A percentile compares a stretch with the other conserved stretches of the same genome.
Evolutionary conservation across 2,888 invertebrate species (phyloP).

Genomic region (Apantesis nais): DNA sequence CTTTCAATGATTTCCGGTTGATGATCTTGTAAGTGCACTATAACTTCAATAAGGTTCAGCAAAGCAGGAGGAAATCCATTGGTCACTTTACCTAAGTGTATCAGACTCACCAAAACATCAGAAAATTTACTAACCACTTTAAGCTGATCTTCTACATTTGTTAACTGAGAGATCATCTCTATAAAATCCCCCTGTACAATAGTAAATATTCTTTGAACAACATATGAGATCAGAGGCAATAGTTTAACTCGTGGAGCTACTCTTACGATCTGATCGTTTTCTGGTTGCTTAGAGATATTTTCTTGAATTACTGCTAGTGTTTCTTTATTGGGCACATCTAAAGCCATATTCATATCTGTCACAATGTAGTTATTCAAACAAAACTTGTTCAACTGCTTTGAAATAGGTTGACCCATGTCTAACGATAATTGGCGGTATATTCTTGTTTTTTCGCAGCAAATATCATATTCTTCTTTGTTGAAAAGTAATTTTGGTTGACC

Average conservation of each 20-base stretch:
- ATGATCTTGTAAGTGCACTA: conserved; percentile 53
- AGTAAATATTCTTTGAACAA: conserved; percentile 72
- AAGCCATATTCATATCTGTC: conserved; percentile 57
- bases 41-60: conserved; percentile 61
- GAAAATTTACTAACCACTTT: conserved; percentile 25
- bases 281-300: conserved; percentile 49
- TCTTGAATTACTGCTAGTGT: conserved; percentile 52
- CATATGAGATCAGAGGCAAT: conserved; percentile 85
- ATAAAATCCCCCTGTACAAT: conserved; percentile 59
- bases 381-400: conserved; percentile 62
- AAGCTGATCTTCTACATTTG: conserved; percentile 30
- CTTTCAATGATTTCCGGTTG: conserved; percentile 47
- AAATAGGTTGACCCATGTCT: conserved; percentile 64
- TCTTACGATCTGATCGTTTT: conserved; percentile 38
- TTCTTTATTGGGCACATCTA: conserved; percentile 63
- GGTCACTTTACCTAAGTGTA: conserved; percentile 50
- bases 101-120: conserved; percentile 50
- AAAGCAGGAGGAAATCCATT: conserved; percentile 68
- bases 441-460: conserved; percentile 52
- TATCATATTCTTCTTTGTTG: conserved; percentile 60
- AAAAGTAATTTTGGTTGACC: conserved; percentile 73
- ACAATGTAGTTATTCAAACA: conserved; percentile 45
- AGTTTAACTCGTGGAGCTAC: conserved; percentile 64
- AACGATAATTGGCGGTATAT: conserved; percentile 60
- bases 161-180: conserved; percentile 46